Conservation (phyloP, 2,888 invertebrate species). For the Iselma pallidipennis region DNA sequence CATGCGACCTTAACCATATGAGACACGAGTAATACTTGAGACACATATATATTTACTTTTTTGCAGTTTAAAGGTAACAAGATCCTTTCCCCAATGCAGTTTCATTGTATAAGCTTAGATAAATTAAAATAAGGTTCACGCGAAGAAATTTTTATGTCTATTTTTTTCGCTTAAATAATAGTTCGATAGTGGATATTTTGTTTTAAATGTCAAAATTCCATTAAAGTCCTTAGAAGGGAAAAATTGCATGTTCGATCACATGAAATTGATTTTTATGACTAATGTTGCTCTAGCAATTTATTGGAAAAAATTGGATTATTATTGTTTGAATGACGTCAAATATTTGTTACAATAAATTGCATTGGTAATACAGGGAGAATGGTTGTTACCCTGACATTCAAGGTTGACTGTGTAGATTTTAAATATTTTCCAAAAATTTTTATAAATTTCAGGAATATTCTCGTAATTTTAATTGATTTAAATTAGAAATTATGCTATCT, state of each 20-base stretch:
- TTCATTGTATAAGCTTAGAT: slow-evolving; percentile 1
- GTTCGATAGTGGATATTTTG: background rate
- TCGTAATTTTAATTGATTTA: background rate
- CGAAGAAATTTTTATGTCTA: background rate
- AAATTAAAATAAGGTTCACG: background rate
- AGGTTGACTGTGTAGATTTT: background rate
- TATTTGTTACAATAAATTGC: background rate
- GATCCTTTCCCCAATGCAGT: slow-evolving; percentile 21
- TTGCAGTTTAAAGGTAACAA: slow-evolving; percentile 23
- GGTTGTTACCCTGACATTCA: background rate
- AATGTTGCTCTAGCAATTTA: too few relatives aligned
- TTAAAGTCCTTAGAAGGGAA: too few relatives aligned
- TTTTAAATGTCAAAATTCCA: background rate
- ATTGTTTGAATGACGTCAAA: background rate
- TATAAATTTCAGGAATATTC: background rate
- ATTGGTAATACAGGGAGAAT: background rate
- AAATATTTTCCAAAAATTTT: background rate
- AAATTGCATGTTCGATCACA: too few relatives aligned
- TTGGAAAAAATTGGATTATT: too few relatives aligned
- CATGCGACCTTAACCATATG: slow-evolving; percentile 20
- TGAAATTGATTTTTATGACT: too few relatives aligned
- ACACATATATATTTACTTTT: slow-evolving; percentile 10
- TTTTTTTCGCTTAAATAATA: background rate
- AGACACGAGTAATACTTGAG: slow-evolving; percentile 4
- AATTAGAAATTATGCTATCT: background rate